Percentiles rank a stretch among this genome's conserved stretches.
Evolutionary conservation across 2,797 vertebrate genomes (phyloP).

Genomic region (Graptemys geographica): DNA sequence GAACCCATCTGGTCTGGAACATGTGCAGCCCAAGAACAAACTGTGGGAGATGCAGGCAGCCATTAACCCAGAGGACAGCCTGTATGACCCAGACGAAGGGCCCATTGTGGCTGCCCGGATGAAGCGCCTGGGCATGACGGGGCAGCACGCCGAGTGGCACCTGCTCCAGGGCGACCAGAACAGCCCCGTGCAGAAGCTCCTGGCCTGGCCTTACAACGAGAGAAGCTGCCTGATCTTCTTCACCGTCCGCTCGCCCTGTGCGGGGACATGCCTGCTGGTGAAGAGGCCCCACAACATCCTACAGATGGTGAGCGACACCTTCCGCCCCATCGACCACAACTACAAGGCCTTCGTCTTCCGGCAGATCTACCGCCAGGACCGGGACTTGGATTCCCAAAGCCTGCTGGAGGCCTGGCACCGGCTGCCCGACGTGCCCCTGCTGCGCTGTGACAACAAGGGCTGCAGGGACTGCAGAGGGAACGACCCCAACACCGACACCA

Average conservation of each 20-base stretch:
- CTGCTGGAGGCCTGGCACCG: background rate
- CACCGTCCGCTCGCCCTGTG: background rate
- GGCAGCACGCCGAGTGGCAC: too few relatives aligned
- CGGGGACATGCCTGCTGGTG: too few relatives aligned
- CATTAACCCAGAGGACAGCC: too few relatives aligned
- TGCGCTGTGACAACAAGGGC: too few relatives aligned
- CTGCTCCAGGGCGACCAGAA: background rate
- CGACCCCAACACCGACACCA: background rate
- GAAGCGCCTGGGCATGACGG: too few relatives aligned
- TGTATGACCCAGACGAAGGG: background rate
- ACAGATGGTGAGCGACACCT: background rate
- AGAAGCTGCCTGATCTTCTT: background rate
- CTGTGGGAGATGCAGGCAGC: fast-evolving
- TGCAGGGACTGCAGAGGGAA: background rate
- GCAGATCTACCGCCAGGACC: background rate
- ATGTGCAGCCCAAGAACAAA: too few relatives aligned
- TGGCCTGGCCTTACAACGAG: fast-evolving
- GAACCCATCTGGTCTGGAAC: too few relatives aligned
- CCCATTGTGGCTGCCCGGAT: background rate
- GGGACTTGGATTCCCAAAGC: background rate
- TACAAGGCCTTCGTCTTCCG: background rate
- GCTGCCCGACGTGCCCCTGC: background rate
- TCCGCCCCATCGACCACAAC: background rate
- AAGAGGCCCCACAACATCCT: background rate
- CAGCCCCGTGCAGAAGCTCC: background rate